These are phyloP conservation scores for Noctua fimbriata DNA, from an alignment of 2,888 invertebrate genomes.

Conservation along the genomic window DNA sequence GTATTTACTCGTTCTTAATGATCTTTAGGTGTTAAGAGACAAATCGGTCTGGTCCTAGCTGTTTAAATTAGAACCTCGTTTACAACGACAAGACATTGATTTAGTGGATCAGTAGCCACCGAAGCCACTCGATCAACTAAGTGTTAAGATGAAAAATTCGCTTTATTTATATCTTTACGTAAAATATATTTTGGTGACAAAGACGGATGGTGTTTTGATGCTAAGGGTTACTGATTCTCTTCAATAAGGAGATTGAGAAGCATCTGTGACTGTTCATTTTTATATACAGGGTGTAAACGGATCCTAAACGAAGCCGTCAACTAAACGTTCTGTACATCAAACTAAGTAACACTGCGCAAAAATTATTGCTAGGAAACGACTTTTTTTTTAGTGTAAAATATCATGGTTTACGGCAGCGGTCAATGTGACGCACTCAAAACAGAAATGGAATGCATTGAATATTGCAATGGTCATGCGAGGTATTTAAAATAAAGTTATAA, in stretches of 20 bases:
- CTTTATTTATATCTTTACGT: constrained; percentile 32
- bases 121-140: constrained; percentile 55
- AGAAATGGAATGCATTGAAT: not conserved
- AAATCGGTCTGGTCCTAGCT: constrained; percentile 1
- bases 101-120: constrained; percentile 20
- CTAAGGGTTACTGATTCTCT: constrained; percentile 18
- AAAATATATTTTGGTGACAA: constrained; percentile 58
- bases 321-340: not conserved
- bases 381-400: not conserved
- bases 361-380: not conserved
- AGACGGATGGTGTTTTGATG: constrained; percentile 44
- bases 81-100: constrained; percentile 32
- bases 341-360: not conserved
- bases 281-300: not conserved
- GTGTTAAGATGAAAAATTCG: constrained; percentile 47
- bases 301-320: not conserved
- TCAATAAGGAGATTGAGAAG: constrained; percentile 5
- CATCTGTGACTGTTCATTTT: not conserved
- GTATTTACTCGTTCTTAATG: constrained; percentile 1
- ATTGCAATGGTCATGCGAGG: not conserved
- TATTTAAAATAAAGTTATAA: not conserved
- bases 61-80: constrained; percentile 22
- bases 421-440: not conserved
- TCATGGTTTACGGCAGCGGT: not conserved
- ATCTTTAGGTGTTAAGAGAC: constrained; percentile 7